Base-by-base conservation (phyloP, 2,113 vertebrate genomes). In the Sinocyclocheilus maitianheensis region DNA sequence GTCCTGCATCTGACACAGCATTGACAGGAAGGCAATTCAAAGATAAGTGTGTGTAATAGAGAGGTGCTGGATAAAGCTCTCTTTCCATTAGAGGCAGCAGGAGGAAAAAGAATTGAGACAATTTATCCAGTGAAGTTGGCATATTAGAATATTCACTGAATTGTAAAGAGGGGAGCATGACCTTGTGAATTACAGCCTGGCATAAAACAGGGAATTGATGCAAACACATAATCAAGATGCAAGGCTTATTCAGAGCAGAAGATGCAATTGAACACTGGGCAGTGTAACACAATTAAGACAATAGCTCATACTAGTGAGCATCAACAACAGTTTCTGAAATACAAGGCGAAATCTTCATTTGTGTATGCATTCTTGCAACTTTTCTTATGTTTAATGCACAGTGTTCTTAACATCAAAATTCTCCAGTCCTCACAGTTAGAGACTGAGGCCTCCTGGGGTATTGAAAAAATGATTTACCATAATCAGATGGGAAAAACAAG, bases 11-110 rank as follows among this genome's bases (percentile, higher is more conserved):
- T 60, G 72, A 78, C 60, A 71, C 43, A 26, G 30, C 20, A 22
- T 22, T 67, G 85, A 78, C 63, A 88, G 53, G 6, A 88, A 80
- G 67, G 55, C 65, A 72, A 80, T 84, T 75, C 30, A 83, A 74
- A 79, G 76, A 87, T 48, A 84, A 74, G 67, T 88, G 75, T 72
- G 58, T 43, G 75, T 81, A 83, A 74, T 84, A 37, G 30, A 83
- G 78, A 48, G 72, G 22, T 37, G 78, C 40, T 11, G 37, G 43
- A 84, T 37, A 34, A 40, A 81, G 30, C 63, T 46, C 77, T 62
- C 53, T 58, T 53, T 77, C 67, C 55, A 43, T 71, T 80, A 86
- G 51, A 72, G 34, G 13, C 18, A 71, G 58, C 81, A 26, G 77
- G 9, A 65, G 40, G 37, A 48, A 43, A 37, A 81, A 48, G 53